Percentiles rank a stretch among this genome's conserved stretches.
Conservation (phyloP, 2,888 invertebrate genomes). For the Drosophila emarginata region DNA sequence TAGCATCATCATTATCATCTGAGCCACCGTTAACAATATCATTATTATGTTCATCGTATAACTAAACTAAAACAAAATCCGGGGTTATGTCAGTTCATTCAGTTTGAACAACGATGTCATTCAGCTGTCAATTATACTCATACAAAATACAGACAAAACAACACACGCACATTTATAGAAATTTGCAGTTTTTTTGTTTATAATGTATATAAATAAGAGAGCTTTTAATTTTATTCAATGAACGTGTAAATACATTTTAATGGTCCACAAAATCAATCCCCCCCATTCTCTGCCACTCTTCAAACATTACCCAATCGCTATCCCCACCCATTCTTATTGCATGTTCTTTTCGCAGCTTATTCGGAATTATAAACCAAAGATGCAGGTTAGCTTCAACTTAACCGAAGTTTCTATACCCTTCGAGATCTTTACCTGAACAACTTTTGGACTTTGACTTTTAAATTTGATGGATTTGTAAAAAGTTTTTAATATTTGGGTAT, state of each 20-base stretch:
- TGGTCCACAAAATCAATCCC: conserved; percentile 43
- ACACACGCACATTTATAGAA: conserved; percentile 7
- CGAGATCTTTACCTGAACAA: background rate
- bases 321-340: conserved; percentile 1
- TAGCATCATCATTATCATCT: conserved; percentile 1
- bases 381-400: background rate
- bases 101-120: conserved; percentile 39
- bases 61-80: conserved; percentile 4
- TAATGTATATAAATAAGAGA: conserved; percentile 37
- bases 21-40: background rate
- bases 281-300: background rate
- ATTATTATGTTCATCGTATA: conserved; percentile 8
- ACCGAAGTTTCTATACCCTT: background rate
- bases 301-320: background rate
- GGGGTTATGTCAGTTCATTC: conserved; percentile 56
- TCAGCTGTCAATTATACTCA: conserved; percentile 60
- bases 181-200: conserved; percentile 32
- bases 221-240: conserved; percentile 58
- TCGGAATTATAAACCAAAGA: conserved; percentile 34
- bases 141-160: conserved; percentile 9
- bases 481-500: no score
- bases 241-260: conserved; percentile 73
- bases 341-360: conserved; percentile 35
- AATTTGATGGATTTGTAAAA: no score
- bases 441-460: no score